Conservation (phyloP, 2,113 vertebrate genomes). For the Anguilla rostrata region DNA sequence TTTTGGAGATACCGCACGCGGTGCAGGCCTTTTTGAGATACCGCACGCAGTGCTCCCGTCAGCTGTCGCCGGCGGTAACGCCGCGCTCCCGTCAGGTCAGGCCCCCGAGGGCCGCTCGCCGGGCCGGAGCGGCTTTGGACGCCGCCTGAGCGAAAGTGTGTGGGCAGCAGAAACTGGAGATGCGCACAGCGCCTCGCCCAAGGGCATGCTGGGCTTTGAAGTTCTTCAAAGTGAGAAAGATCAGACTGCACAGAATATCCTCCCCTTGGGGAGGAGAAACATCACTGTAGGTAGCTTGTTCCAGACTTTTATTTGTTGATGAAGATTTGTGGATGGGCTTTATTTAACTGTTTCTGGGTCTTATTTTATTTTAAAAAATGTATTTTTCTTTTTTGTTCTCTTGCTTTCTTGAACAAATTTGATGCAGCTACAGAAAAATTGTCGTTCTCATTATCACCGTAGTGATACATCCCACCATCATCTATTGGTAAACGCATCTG, state of each 20-base stretch:
- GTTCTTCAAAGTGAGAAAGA: slow-evolving; percentile 72
- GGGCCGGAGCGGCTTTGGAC: slow-evolving; percentile 64
- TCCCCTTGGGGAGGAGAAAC: slow-evolving; percentile 20
- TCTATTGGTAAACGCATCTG: too few relatives aligned
- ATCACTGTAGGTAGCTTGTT: slow-evolving; percentile 35
- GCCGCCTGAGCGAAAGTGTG: slow-evolving; percentile 61
- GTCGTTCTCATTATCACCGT: too few relatives aligned
- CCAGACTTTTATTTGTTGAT: slow-evolving; percentile 40
- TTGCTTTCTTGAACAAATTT: neutral
- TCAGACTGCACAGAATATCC: slow-evolving; percentile 59
- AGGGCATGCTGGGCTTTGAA: slow-evolving; percentile 69
- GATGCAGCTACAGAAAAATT: neutral
- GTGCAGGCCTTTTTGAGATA: neutral
- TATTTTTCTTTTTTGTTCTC: neutral
- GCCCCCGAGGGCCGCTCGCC: slow-evolving; percentile 47
- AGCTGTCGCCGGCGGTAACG: neutral
- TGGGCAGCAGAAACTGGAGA: slow-evolving; percentile 63
- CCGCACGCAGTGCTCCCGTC: neutral
- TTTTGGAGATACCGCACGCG: neutral
- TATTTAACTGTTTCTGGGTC: neutral
- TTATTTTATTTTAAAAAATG: neutral
- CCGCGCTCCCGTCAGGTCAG: slow-evolving; percentile 51
- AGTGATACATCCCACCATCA: too few relatives aligned
- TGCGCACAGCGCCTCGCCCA: slow-evolving; percentile 65
- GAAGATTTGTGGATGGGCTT: neutral